Evolutionary conservation across 2,113 vertebrate genomes (phyloP).

Genomic region (Brachyistius frenatus): DNA sequence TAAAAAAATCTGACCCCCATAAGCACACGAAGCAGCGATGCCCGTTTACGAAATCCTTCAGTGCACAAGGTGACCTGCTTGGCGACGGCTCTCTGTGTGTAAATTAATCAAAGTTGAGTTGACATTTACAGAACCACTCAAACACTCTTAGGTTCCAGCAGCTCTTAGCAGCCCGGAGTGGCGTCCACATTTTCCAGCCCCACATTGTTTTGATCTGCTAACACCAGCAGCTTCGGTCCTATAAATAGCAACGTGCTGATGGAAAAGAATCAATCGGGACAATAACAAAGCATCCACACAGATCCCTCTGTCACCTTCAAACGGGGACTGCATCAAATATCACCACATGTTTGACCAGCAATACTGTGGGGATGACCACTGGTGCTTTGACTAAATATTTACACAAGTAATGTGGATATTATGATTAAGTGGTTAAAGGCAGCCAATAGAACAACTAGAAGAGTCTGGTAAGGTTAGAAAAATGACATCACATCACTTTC

Average conservation of each 20-base stretch:
- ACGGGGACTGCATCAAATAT: too few relatives aligned
- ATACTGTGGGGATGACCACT: too few relatives aligned
- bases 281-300: slow-evolving; percentile 24
- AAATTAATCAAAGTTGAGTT: slow-evolving; percentile 24
- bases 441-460: too few relatives aligned
- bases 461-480: too few relatives aligned
- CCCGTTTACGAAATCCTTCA: not conserved
- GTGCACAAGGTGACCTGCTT: slow-evolving; percentile 30
- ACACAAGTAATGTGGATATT: too few relatives aligned
- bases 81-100: not conserved
- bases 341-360: too few relatives aligned
- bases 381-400: too few relatives aligned
- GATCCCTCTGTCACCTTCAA: slow-evolving; percentile 48
- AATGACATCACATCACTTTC: too few relatives aligned
- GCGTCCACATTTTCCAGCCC: slow-evolving; percentile 14
- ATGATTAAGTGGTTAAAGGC: too few relatives aligned
- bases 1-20: not conserved
- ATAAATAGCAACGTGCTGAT: slow-evolving; percentile 57
- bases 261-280: slow-evolving; percentile 47
- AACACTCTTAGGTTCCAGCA: slow-evolving; percentile 13
- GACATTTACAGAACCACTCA: slow-evolving; percentile 6
- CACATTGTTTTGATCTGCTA: slow-evolving; percentile 47
- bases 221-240: slow-evolving; percentile 32
- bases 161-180: slow-evolving; percentile 1
- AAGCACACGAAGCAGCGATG: not conserved